Base-by-base conservation (phyloP, 2,797 vertebrate genomes). In the Labeo calbasu region DNA sequence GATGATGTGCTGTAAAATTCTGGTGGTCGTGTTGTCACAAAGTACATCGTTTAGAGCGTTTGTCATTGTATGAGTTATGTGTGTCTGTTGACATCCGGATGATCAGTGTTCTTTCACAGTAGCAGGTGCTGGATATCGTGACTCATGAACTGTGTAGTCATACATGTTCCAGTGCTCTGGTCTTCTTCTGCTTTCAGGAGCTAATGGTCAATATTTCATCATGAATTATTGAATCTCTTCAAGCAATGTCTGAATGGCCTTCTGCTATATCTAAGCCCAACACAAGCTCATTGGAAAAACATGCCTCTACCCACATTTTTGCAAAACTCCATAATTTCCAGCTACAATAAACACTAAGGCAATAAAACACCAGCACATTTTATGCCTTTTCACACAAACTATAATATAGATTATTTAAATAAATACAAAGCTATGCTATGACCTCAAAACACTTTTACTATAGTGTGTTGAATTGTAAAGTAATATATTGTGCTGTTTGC, bases 161-260 rank as follows among this genome's bases (percentile, higher is more conserved):
- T 59, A 43, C 55, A 79, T 79, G 77, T 55, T 55, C 32, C 65
- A 70, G 14, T 5, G 40, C 15, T 81, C n/a, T 72, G 40, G n/a
- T 50, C 23, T 14, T 81, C 17, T 73, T 63, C 59, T 63, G 40
- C 70, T 65, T 48, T 43, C 40, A 77, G 23, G 9, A 59, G 36
- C 46, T 75, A 25, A 68, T 28, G 72, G 59, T 83, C 81, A 55
- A 57, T 68, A 68, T 66, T 68, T 55, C 3, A 15, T 55, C 36
- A 76, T 77, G 48, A 75, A 76, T 77, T 77, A 83, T 83, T 83
- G 10, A 82, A 76, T 21, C 11, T 36, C 66, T 59, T 50, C 12
- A 32, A 23, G 28, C 51, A 23, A 19, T 50, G 11, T 53, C 46
- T 15, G 25, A 63, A 21, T 12, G 4, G 23, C 28, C 40, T 36